These are phyloP conservation scores for Tangachromis dhanisi DNA, from an alignment of 2,113 vertebrate species.

Conservation along the genomic window DNA sequence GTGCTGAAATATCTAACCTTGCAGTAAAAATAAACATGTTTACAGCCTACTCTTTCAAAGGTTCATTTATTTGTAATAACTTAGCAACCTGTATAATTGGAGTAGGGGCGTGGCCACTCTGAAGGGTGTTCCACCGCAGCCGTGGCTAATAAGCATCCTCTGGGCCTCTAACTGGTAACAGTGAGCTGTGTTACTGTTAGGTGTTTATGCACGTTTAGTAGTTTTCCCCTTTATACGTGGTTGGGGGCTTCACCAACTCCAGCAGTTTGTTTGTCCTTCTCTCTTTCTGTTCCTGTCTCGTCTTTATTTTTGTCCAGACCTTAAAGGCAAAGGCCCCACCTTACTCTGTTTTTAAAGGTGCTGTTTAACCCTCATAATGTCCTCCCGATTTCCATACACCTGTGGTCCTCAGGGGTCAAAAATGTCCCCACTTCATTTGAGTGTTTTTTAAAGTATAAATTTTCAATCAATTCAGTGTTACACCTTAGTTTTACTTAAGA, in stretches of 20 bases:
- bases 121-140: not conserved
- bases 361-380: not conserved
- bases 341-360: not conserved
- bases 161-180: not conserved
- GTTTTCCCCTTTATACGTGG: not conserved
- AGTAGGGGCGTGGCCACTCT: not conserved
- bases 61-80: accelerated
- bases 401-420: not conserved
- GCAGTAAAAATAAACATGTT: not conserved
- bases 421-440: not conserved
- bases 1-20: not conserved
- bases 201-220: not conserved
- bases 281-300: accelerated
- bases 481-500: not conserved
- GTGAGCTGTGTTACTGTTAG: not conserved
- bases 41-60: not conserved
- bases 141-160: not conserved
- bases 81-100: not conserved
- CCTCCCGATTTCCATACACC: accelerated
- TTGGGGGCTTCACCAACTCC: too few relatives aligned
- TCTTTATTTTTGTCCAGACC: not conserved
- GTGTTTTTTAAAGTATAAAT: not conserved
- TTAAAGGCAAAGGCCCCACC: not conserved
- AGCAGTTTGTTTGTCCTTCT: not conserved
- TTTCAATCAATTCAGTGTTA: not conserved